Conservation (phyloP, 1,140 invertebrate species). For the Aricia agestis region DNA sequence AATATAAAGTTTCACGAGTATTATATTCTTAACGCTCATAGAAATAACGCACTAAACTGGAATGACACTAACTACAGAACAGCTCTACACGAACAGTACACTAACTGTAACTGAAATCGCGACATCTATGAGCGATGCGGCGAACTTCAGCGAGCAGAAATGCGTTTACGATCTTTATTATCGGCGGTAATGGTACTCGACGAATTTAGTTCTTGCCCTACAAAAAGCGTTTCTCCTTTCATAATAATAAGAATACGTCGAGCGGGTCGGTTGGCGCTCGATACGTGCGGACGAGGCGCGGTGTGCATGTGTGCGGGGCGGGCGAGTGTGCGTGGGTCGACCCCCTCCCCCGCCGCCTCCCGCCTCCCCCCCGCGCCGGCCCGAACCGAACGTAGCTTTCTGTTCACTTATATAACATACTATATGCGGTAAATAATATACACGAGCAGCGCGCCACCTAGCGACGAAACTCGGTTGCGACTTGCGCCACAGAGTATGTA, state of each 20-base stretch:
- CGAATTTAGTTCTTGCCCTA: slow-evolving; percentile 76
- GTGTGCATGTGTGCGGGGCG: slow-evolving; percentile 40
- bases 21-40: neutral
- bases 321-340: neutral
- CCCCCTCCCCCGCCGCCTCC: slow-evolving; percentile 29
- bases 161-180: slow-evolving; percentile 73
- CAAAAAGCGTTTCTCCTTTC: slow-evolving; percentile 76
- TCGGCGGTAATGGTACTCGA: slow-evolving; percentile 62
- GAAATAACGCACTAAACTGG: neutral
- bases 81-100: slow-evolving; percentile 18
- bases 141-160: slow-evolving; percentile 71
- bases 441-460: slow-evolving; percentile 72
- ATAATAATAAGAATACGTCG: slow-evolving; percentile 75
- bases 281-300: slow-evolving; percentile 51
- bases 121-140: slow-evolving; percentile 67
- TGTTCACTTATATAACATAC: slow-evolving; percentile 75
- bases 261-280: slow-evolving; percentile 65
- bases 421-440: slow-evolving; percentile 71
- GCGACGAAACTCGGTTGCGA: slow-evolving; percentile 51
- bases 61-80: neutral
- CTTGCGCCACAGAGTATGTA: slow-evolving; percentile 54
- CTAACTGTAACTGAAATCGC: slow-evolving; percentile 43
- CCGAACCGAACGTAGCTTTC: slow-evolving; percentile 62
- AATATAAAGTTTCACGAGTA: neutral
- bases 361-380: slow-evolving; percentile 27